Percentiles rank a stretch among this genome's conserved stretches.
Conservation (phyloP, 2,113 vertebrate species). For the Hippocampus comes region DNA sequence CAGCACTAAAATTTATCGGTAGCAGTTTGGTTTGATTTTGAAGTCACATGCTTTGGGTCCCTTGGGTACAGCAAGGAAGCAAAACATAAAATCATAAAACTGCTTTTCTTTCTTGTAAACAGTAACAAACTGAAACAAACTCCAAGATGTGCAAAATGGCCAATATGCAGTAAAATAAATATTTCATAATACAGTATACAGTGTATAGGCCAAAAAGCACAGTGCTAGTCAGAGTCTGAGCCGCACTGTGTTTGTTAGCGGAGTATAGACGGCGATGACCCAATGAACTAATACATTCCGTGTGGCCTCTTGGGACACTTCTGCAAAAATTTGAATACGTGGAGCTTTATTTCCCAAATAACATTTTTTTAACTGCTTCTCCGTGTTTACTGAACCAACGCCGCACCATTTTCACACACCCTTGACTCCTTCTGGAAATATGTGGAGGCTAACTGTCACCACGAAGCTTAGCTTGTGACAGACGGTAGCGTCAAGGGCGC, state of each 20-base stretch:
- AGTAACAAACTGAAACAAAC: neutral
- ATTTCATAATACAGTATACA: neutral
- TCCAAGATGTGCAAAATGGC: too few relatives aligned
- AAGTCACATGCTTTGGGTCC: neutral
- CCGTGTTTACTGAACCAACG: conserved; percentile 24
- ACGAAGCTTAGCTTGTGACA: neutral
- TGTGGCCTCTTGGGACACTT: neutral
- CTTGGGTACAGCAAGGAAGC: neutral
- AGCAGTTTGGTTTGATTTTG: neutral
- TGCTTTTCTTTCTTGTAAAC: neutral
- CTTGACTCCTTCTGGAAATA: conserved; percentile 19
- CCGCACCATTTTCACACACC: conserved; percentile 9
- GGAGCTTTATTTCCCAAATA: neutral
- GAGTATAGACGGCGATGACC: neutral
- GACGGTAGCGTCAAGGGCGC: conserved; percentile 18
- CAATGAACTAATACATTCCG: neutral
- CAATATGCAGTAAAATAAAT: neutral
- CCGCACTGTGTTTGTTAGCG: neutral
- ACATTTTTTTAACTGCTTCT: conserved; percentile 5
- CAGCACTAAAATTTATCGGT: neutral
- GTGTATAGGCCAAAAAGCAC: neutral
- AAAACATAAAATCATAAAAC: neutral
- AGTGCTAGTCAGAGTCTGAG: neutral
- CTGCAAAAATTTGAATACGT: neutral
- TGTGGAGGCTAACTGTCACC: conserved; percentile 32